A percentile compares a stretch with the other conserved stretches of the same genome.
phyloP scores from a whole-genome alignment of 2,797 vertebrate species.

The Carapus acus region DNA sequence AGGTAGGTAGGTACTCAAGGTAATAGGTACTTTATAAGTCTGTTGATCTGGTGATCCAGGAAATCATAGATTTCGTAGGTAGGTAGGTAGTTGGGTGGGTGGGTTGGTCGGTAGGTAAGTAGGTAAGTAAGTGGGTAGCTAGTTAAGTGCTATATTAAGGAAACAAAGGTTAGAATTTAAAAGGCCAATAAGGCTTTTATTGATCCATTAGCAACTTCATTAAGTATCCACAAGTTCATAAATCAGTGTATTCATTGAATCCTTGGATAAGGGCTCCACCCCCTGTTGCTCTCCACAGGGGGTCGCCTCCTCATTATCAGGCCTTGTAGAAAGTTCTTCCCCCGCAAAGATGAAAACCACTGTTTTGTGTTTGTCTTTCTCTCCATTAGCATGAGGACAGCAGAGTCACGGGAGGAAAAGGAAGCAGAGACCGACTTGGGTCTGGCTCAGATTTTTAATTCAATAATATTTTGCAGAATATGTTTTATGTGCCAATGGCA shows the following conservation, averaged over 20 bases:
- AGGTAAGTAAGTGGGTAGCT: too few relatives aligned
- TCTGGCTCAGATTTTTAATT: background rate
- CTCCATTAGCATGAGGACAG: background rate
- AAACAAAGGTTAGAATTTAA: constrained; percentile 19
- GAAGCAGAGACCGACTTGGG: constrained; percentile 1
- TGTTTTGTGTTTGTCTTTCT: background rate
- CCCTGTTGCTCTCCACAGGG: constrained; percentile 27
- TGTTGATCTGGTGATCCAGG: too few relatives aligned
- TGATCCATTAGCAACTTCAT: constrained; percentile 27
- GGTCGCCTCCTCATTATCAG: constrained; percentile 26
- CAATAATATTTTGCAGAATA: background rate
- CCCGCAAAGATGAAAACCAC: constrained; percentile 20
- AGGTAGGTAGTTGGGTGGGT: too few relatives aligned
- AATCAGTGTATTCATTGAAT: constrained; percentile 31
- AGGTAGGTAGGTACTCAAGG: too few relatives aligned
- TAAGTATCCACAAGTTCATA: constrained; percentile 36
- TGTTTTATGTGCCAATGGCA: background rate
- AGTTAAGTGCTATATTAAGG: too few relatives aligned
- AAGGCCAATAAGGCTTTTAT: constrained; percentile 25
- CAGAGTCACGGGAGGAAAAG: background rate
- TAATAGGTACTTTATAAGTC: too few relatives aligned
- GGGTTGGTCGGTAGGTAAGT: too few relatives aligned
- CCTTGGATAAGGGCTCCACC: constrained; percentile 21
- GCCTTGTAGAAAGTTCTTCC: constrained; percentile 18
- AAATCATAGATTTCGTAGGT: too few relatives aligned